These are phyloP conservation scores for Glaucopsyche alexis DNA, from an alignment of 2,888 invertebrate species.

Conservation along the genomic window DNA sequence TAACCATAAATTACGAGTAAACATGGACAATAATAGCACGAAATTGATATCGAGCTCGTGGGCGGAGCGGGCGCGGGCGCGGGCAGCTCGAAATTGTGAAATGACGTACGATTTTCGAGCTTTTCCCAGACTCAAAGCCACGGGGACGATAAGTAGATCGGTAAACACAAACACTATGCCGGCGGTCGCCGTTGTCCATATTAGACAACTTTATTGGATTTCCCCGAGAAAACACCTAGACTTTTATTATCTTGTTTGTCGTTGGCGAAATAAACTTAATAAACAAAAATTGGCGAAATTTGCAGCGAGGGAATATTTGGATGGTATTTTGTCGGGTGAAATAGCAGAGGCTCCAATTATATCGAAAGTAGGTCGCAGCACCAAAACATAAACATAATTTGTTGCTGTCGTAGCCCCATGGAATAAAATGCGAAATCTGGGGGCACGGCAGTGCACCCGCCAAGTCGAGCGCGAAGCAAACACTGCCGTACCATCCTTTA, in stretches of 20 bases:
- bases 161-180: constrained; percentile 9
- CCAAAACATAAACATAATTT: constrained; percentile 3
- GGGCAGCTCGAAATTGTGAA: constrained; percentile 3
- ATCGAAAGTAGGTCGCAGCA: constrained; percentile 8
- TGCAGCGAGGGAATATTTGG: constrained; percentile 1
- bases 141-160: constrained; percentile 11
- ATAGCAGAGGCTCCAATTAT: constrained; percentile 18
- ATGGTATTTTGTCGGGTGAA: constrained; percentile 1
- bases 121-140: not conserved
- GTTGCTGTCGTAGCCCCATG: not conserved
- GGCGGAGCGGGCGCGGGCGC: constrained; percentile 33
- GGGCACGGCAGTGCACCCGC: too few relatives aligned
- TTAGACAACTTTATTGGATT: constrained; percentile 1
- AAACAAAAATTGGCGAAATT: constrained; percentile 13
- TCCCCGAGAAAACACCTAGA: not conserved
- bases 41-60: constrained; percentile 38
- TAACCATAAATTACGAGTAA: constrained; percentile 50
- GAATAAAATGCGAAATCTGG: not conserved
- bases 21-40: constrained; percentile 44
- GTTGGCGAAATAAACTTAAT: not conserved
- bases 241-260: constrained; percentile 7
- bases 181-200: constrained; percentile 1
- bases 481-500: too few relatives aligned
- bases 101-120: constrained; percentile 6
- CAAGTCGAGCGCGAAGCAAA: too few relatives aligned